Conservation (phyloP, 2,797 vertebrate species). For the Falco berigora region DNA sequence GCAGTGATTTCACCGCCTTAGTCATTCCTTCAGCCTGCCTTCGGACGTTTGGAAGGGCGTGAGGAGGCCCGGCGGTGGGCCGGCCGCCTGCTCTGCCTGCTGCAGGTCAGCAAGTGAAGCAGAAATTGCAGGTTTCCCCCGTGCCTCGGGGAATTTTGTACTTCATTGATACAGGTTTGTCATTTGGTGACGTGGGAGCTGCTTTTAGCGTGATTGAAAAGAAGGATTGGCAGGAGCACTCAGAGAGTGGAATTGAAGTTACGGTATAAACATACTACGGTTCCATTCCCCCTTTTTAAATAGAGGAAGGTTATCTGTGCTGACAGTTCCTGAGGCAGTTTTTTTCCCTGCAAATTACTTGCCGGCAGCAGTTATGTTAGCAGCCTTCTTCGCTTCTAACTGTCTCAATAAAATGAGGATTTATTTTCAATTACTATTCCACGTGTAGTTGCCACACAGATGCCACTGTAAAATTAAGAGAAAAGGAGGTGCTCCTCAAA, state of each 20-base stretch:
- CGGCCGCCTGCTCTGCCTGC: not conserved
- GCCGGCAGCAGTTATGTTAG: not conserved
- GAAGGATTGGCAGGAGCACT: not conserved
- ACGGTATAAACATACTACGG: not conserved
- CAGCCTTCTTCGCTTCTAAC: not conserved
- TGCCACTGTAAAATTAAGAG: not conserved
- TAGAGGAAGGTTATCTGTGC: not conserved
- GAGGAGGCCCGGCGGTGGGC: not conserved
- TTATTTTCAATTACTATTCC: not conserved
- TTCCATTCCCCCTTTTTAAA: not conserved
- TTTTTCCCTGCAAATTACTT: not conserved
- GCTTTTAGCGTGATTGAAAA: not conserved
- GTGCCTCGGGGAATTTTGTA: not conserved
- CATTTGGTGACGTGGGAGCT: not conserved
- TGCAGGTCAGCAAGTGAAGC: not conserved
- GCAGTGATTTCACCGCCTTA: not conserved
- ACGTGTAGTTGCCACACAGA: not conserved
- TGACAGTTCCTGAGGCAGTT: not conserved
- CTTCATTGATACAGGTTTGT: not conserved
- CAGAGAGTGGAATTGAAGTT: not conserved
- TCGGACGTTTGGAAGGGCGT: not conserved
- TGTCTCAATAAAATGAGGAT: not conserved
- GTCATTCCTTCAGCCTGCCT: not conserved
- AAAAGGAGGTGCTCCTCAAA: not conserved
- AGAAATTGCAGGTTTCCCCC: not conserved